These are phyloP conservation scores for Eulemur rufifrons DNA, from an alignment of 2,113 vertebrate species.

Conservation along the genomic window DNA sequence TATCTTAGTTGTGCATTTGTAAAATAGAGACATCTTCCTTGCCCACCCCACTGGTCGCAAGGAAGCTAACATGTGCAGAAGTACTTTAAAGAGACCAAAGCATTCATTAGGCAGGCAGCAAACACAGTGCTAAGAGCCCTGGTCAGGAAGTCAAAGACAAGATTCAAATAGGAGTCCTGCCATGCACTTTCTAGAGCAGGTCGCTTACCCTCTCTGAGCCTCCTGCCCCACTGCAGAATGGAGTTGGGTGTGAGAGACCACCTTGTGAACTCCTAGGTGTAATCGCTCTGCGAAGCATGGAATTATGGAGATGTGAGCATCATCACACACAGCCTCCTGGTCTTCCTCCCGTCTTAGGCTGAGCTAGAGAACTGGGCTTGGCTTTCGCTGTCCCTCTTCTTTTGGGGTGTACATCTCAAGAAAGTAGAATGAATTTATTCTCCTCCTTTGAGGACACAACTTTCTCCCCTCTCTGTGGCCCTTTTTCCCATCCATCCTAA, in stretches of 20 bases:
- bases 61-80: neutral
- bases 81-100: neutral
- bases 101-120: neutral
- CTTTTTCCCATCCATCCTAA: neutral
- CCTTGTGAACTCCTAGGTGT: neutral
- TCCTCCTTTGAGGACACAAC: slow-evolving; percentile 9
- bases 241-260: neutral
- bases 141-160: neutral
- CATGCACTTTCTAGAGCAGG: neutral
- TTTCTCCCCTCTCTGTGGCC: neutral
- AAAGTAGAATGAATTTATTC: neutral
- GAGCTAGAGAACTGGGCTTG: neutral
- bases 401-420: neutral
- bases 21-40: neutral
- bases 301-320: neutral
- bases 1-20: neutral
- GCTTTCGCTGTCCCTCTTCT: neutral
- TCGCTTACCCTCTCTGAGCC: neutral
- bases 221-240: neutral
- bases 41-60: neutral
- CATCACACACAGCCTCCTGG: neutral
- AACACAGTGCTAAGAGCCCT: neutral
- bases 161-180: neutral
- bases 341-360: neutral
- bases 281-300: neutral